These are phyloP conservation scores for Rhea americana DNA, from an alignment of 2,113 vertebrate genomes.

Conservation along the genomic window DNA sequence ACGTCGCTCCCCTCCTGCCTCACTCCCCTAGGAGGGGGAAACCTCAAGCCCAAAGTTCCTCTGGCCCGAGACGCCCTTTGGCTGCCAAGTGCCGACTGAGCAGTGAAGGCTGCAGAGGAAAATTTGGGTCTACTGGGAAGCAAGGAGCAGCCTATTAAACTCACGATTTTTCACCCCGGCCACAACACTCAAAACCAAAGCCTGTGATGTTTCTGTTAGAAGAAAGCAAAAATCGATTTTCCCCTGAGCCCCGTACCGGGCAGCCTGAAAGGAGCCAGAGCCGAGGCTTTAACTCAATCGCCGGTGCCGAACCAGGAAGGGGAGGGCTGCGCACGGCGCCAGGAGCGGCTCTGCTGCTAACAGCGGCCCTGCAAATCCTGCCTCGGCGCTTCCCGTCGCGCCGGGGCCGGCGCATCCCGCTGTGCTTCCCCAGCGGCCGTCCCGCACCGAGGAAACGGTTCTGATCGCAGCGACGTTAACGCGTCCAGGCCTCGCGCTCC, in stretches of 20 bases:
- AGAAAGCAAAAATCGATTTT: background rate
- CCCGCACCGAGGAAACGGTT: conserved; percentile 74
- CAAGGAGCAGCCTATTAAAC: background rate
- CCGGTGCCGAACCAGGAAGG: background rate
- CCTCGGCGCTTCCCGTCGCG: too few relatives aligned
- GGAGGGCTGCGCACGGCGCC: background rate
- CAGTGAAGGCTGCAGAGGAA: background rate
- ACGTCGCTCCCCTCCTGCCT: background rate
- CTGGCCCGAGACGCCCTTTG: background rate
- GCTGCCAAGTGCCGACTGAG: background rate
- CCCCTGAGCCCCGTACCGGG: background rate
- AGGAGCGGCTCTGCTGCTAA: conserved; percentile 55
- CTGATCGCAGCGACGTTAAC: conserved; percentile 81
- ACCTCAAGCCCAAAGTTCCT: background rate
- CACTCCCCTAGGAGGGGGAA: background rate
- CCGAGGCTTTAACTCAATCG: conserved; percentile 27
- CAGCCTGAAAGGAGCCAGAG: background rate
- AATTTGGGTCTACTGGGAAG: background rate
- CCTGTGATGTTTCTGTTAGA: background rate
- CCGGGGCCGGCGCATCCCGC: too few relatives aligned
- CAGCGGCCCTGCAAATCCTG: conserved; percentile 1
- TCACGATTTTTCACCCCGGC: background rate
- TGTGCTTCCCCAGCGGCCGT: too few relatives aligned
- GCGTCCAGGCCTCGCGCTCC: conserved; percentile 78
- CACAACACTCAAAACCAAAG: conserved; percentile 1